Percentiles rank a stretch among this genome's conserved stretches.
phyloP scores from a whole-genome alignment of 1,140 invertebrate genomes.

The Drosophila santomea region DNA sequence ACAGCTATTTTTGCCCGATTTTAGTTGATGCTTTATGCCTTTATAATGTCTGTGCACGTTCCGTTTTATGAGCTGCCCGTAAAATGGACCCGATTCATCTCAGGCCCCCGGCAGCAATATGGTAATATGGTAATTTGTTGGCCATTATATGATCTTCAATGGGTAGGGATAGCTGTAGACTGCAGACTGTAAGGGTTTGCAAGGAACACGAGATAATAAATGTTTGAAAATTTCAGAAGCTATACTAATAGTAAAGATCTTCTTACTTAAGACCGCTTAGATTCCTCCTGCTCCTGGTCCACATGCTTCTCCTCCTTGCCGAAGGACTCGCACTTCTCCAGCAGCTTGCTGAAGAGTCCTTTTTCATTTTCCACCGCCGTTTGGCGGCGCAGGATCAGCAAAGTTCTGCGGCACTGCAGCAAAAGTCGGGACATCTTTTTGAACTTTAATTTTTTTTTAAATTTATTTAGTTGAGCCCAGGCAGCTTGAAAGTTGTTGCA shows the following conservation, averaged over 20 bases:
- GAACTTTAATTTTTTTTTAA: not conserved
- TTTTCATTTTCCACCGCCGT: conserved; percentile 5
- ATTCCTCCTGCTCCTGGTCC: conserved; percentile 1
- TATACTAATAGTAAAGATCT: too few relatives aligned
- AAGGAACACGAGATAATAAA: too few relatives aligned
- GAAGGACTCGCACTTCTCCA: conserved; percentile 5
- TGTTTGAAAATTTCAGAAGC: too few relatives aligned
- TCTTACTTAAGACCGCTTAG: conserved; percentile 26
- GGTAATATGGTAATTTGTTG: conserved; percentile 34
- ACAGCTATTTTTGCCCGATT: conserved; percentile 64
- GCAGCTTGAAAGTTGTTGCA: not conserved
- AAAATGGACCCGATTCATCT: conserved; percentile 64
- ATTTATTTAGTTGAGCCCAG: too few relatives aligned
- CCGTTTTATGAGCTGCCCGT: conserved; percentile 70
- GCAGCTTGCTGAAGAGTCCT: conserved; percentile 23
- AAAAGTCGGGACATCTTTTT: conserved; percentile 27
- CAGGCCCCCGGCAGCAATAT: conserved; percentile 32
- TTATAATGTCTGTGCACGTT: conserved; percentile 70
- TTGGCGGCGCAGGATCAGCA: conserved; percentile 23
- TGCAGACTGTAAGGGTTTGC: not conserved
- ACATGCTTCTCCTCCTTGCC: not conserved
- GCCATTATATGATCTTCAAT: conserved; percentile 27
- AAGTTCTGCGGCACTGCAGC: conserved; percentile 24
- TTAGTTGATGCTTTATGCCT: conserved; percentile 77
- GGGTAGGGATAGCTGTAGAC: not conserved